Base-by-base conservation (phyloP, 1,140 invertebrate genomes). In the Drosophila bocki region DNA sequence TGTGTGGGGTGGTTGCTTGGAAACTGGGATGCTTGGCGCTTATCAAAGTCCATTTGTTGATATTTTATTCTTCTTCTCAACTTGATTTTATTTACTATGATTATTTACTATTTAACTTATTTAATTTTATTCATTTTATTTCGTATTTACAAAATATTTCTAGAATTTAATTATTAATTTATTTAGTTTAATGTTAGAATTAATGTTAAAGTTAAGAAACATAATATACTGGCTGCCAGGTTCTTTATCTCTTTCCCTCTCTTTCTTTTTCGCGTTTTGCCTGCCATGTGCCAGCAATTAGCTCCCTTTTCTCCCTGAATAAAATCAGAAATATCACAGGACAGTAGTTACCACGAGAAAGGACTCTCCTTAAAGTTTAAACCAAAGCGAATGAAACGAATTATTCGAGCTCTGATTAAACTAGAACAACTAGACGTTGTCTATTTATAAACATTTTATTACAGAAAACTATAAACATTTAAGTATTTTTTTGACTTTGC, bases 71-170 rank as follows among this genome's bases (percentile, higher is more conserved):
- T 37, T 45, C 15, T n/a, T 7, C 44, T 67, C 61, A 44, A 32
- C 29, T 51, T 37, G 60, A 69, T 65, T 61, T 64, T 44, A 48
- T 45, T 67, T 60, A 67, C 60, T 19, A 3, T 17, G 22, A 29
- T 13, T 59, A 33, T 2, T 17, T n/a, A 9, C n/a, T 44, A 44
- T 17, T n/a, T n/a, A 37, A 13, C 9, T 0, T 3, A 37, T 37
- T 37, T 11, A 0, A 37, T 37, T 11, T n/a, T 22, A 22, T 22
- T 22, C 22, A 22, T 22, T 22, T 22, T 22, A 22, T 22, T 22
- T 22, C 22, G 22, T 22, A 22, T 22, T 6, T 29, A 29, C 26
- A 29, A 29, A 29, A 29, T 29, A 29, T 6, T 5, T 29, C 26
- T 29, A 7, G 26, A 29, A 29, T 29, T 29, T 29, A 29, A 29